Conservation (phyloP, 2,113 vertebrate species). For the Eclectus roratus region DNA sequence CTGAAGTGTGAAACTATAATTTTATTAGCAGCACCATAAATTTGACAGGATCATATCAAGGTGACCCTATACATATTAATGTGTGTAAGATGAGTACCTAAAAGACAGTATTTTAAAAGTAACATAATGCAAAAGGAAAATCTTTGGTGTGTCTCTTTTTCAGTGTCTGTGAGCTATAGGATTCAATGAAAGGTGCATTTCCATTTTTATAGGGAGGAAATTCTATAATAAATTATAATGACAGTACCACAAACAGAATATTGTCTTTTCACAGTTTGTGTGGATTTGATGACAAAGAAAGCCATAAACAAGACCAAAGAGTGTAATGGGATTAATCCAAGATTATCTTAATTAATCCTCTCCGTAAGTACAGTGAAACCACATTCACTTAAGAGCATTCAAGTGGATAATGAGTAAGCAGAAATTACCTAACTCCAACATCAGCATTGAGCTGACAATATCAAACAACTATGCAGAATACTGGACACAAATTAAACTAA, state of each 20-base stretch:
- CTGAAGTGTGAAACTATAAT: neutral
- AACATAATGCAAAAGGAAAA: neutral
- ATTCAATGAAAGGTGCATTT: neutral
- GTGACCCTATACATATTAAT: neutral
- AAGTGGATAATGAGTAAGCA: slow-evolving; percentile 43
- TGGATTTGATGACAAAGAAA: neutral
- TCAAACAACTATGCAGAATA: neutral
- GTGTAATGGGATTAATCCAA: slow-evolving; percentile 49
- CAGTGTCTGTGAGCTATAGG: neutral
- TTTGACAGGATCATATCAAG: neutral
- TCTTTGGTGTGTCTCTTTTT: neutral
- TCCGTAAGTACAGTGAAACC: slow-evolving; percentile 27
- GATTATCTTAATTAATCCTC: slow-evolving; percentile 60
- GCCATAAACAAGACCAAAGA: slow-evolving; percentile 23
- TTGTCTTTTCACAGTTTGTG: neutral
- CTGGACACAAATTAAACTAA: neutral
- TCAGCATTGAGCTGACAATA: neutral
- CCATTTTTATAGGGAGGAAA: neutral
- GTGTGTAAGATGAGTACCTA: neutral
- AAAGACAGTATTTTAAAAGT: neutral
- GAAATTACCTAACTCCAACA: neutral
- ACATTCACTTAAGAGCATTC: slow-evolving; percentile 41
- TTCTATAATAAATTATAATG: neutral
- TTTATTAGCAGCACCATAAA: neutral
- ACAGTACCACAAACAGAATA: neutral